Percentiles rank a stretch among this genome's conserved stretches.
Conservation (phyloP, 2,113 vertebrate genomes). For the Esox niger region DNA sequence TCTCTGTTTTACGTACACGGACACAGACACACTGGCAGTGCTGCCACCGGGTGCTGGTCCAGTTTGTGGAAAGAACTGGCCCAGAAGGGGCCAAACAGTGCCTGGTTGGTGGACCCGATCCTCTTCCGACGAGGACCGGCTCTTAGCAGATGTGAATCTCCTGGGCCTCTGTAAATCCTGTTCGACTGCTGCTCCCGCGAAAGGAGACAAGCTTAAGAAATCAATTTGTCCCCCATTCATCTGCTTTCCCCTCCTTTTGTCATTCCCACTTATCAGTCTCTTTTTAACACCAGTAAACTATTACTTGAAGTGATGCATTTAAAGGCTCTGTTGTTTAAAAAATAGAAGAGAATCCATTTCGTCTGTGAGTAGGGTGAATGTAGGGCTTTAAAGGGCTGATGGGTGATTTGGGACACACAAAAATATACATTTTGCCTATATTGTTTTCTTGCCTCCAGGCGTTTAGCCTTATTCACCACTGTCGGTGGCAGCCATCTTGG, state of each 20-base stretch:
- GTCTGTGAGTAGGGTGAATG: neutral
- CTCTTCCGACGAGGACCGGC: slow-evolving; percentile 37
- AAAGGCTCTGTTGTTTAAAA: slow-evolving; percentile 22
- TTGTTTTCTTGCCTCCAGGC: slow-evolving; percentile 7
- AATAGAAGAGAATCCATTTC: neutral
- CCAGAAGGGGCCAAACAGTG: slow-evolving; percentile 16
- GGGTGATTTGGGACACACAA: neutral
- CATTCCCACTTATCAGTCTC: slow-evolving; percentile 44
- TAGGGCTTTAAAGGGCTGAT: neutral
- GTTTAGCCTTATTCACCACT: neutral
- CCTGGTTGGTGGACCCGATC: slow-evolving; percentile 30
- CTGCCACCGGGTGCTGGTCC: slow-evolving; percentile 21
- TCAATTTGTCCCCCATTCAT: slow-evolving; percentile 65
- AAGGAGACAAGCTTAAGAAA: slow-evolving; percentile 69
- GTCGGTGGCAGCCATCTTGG: slow-evolving; percentile 13
- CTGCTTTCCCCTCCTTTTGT: slow-evolving; percentile 59
- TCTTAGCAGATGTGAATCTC: slow-evolving; percentile 58
- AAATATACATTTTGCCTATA: neutral
- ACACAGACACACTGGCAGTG: slow-evolving; percentile 11
- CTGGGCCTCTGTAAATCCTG: slow-evolving; percentile 59
- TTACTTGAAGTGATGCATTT: slow-evolving; percentile 34
- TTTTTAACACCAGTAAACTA: slow-evolving; percentile 43
- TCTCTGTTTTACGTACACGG: neutral
- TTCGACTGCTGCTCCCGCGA: slow-evolving; percentile 54
- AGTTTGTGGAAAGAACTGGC: slow-evolving; percentile 30